Conservation (phyloP, 2,113 vertebrate genomes). For the Antennarius striatus region DNA sequence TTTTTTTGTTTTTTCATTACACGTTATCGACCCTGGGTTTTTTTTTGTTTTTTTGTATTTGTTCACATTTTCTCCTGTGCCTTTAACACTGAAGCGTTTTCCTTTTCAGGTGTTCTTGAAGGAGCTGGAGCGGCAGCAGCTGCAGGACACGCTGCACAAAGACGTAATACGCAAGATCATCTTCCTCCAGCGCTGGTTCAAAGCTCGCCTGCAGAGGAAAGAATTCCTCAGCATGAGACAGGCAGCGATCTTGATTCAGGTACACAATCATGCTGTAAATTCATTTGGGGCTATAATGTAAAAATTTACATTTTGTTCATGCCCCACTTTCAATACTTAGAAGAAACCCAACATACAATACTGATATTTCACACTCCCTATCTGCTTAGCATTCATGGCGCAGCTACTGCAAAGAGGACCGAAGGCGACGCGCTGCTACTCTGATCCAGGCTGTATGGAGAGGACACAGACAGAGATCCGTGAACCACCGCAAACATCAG, state of each 20-base stretch:
- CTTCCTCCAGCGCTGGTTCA: slow-evolving; percentile 91
- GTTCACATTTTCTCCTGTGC: neutral
- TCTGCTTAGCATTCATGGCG: slow-evolving; percentile 82
- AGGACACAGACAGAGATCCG: slow-evolving; percentile 72
- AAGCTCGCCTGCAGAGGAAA: slow-evolving; percentile 84
- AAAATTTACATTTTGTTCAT: neutral
- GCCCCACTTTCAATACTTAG: neutral
- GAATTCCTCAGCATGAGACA: slow-evolving; percentile 83
- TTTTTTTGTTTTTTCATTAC: neutral
- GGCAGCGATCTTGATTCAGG: slow-evolving; percentile 87
- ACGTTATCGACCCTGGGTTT: neutral
- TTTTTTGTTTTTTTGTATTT: neutral
- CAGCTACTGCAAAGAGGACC: slow-evolving; percentile 65
- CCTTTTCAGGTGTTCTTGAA: slow-evolving; percentile 92
- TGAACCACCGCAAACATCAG: slow-evolving; percentile 65
- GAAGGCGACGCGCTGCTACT: slow-evolving; percentile 71
- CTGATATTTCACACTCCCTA: neutral
- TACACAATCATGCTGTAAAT: slow-evolving; percentile 41
- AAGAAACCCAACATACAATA: neutral
- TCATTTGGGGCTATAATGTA: neutral
- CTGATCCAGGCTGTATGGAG: slow-evolving; percentile 88
- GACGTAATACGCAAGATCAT: slow-evolving; percentile 95
- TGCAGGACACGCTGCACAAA: slow-evolving; percentile 90
- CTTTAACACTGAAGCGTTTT: neutral
- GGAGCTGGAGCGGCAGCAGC: slow-evolving; percentile 87